Percentiles rank a stretch among this genome's conserved stretches.
phyloP scores from a whole-genome alignment of 1,140 invertebrate species.

The Cydia strobilella region DNA sequence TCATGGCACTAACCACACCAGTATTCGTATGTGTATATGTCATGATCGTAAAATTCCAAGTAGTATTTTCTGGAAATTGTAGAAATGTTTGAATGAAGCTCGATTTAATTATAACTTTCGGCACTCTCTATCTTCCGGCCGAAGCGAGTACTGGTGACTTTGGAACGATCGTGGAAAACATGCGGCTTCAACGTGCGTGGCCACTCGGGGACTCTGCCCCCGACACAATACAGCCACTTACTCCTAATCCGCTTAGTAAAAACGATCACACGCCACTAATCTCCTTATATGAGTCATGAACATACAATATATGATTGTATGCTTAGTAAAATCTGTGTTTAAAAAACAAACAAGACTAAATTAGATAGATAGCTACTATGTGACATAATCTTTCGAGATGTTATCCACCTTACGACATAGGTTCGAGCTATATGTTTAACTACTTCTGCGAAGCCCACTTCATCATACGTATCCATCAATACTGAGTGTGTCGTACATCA shows the following conservation, averaged over 20 bases:
- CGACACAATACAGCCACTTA: constrained; percentile 27
- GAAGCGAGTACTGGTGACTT: constrained; percentile 11
- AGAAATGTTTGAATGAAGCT: not conserved
- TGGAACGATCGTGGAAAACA: constrained; percentile 27
- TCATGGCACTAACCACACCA: not conserved
- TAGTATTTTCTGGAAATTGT: not conserved
- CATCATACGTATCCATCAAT: constrained; percentile 4
- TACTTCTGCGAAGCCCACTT: constrained; percentile 8
- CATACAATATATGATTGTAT: constrained; percentile 17
- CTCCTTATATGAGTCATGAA: not conserved
- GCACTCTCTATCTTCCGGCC: not conserved
- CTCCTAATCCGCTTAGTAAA: constrained; percentile 18
- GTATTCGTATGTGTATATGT: constrained; percentile 4
- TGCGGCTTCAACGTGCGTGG: constrained; percentile 27
- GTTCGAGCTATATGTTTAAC: constrained; percentile 23
- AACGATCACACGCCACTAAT: constrained; percentile 11
- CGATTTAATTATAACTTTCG: constrained; percentile 14
- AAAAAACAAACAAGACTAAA: not conserved
- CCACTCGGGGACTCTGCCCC: constrained; percentile 24
- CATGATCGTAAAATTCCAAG: not conserved
- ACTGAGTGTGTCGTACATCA: not conserved
- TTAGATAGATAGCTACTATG: not conserved
- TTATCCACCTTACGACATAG: constrained; percentile 7
- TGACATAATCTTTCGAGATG: constrained; percentile 3
- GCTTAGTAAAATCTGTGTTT: constrained; percentile 11